phyloP scores from a whole-genome alignment of 2,888 invertebrate genomes.

The Drosophila austrosaltans region DNA sequence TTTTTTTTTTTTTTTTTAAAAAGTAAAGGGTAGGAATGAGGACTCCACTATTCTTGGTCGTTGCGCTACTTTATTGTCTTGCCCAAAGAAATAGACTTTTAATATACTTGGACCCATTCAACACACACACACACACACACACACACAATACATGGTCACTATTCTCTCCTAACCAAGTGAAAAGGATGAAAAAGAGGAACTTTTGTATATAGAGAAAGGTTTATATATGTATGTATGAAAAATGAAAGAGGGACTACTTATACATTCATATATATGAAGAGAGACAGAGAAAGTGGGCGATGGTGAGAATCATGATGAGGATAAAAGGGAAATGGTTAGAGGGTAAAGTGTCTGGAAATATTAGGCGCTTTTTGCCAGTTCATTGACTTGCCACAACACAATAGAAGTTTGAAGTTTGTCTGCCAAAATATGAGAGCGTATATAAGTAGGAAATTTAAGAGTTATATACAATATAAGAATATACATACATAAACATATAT shows the following conservation, averaged over 20 bases:
- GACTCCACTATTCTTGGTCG: slow-evolving; percentile 35
- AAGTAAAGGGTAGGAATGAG: slow-evolving; percentile 1
- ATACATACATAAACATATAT: no score
- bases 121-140: slow-evolving; percentile 31
- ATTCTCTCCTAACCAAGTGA: not conserved
- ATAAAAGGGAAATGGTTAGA: not conserved
- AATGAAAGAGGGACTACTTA: slow-evolving; percentile 6
- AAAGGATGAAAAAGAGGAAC: no score
- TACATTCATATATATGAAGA: slow-evolving; percentile 17
- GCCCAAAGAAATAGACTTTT: slow-evolving; percentile 78
- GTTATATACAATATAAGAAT: not conserved
- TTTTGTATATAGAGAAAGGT: slow-evolving; percentile 4
- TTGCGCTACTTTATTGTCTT: slow-evolving; percentile 70
- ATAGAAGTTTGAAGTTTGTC: slow-evolving; percentile 75
- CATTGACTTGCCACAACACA: slow-evolving; percentile 76
- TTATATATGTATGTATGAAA: not conserved
- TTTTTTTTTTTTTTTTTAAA: not conserved
- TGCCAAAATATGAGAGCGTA: slow-evolving; percentile 67
- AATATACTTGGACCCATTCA: slow-evolving; percentile 64
- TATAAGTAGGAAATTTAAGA: slow-evolving; percentile 3
- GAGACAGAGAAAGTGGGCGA: not conserved
- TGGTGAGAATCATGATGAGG: no score
- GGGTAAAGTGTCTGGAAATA: slow-evolving; percentile 58
- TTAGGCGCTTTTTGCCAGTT: slow-evolving; percentile 77
- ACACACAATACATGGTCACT: slow-evolving; percentile 29